A percentile compares a stretch with the other conserved stretches of the same genome.
Evolutionary conservation across 2,113 vertebrate genomes (phyloP).

Genomic region (Hyperopisus bebe): DNA sequence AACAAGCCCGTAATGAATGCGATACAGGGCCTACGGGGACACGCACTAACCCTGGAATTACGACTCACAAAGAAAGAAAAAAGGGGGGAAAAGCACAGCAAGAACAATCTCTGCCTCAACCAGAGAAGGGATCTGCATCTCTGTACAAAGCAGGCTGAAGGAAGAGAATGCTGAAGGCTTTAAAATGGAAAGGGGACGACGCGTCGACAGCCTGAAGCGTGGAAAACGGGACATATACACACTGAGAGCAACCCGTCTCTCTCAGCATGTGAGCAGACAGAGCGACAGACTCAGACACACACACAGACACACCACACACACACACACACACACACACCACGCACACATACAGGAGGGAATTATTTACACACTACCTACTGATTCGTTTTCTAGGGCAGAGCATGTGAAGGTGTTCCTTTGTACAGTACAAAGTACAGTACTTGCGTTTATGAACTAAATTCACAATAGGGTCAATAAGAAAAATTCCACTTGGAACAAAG

Average conservation of each 20-base stretch:
- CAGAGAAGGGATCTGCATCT: background rate
- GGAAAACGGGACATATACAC: background rate
- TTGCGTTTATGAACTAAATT: background rate
- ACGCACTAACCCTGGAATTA: background rate
- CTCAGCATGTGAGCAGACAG: background rate
- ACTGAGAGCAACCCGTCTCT: background rate
- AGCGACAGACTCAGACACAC: background rate
- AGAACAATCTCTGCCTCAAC: background rate
- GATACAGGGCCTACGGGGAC: background rate
- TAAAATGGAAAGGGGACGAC: background rate
- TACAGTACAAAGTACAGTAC: background rate
- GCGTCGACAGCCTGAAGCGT: background rate
- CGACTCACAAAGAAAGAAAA: background rate
- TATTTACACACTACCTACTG: background rate
- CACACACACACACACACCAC: background rate
- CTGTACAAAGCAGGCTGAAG: background rate
- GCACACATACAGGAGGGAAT: background rate
- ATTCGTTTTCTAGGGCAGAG: background rate
- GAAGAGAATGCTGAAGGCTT: background rate
- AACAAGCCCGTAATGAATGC: background rate
- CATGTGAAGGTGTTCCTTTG: background rate
- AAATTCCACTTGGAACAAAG: background rate
- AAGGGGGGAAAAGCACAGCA: background rate
- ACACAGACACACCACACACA: too few species aligned
- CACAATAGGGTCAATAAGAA: background rate